phyloP scores from a whole-genome alignment of 2,113 vertebrate species.

The Paramormyrops kingsleyae region DNA sequence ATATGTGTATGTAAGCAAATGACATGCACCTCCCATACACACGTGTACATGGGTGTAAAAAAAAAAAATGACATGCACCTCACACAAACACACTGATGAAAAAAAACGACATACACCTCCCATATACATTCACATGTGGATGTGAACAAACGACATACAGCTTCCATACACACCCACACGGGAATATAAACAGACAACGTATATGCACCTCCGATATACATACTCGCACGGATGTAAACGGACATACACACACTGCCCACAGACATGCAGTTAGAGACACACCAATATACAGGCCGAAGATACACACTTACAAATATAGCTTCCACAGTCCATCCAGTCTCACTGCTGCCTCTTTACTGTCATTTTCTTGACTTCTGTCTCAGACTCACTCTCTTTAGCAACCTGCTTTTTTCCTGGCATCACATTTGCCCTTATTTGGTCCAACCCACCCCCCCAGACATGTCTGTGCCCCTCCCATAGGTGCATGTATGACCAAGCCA shows the following conservation, averaged over 20 bases:
- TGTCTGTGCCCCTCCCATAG: not conserved
- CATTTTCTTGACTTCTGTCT: not conserved
- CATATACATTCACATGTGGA: not conserved
- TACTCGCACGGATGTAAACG: not conserved
- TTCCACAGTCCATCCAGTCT: not conserved
- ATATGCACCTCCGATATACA: not conserved
- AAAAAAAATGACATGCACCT: not conserved
- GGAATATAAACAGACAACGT: not conserved
- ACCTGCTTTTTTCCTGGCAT: not conserved
- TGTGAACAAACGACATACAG: not conserved
- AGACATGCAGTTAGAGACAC: not conserved
- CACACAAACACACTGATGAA: not conserved
- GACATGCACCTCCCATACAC: not conserved
- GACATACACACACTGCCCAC: not conserved
- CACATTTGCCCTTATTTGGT: not conserved
- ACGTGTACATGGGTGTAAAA: not conserved
- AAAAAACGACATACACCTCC: not conserved
- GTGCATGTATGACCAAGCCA: not conserved
- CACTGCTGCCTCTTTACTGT: not conserved
- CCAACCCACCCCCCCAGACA: not conserved
- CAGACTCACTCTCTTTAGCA: not conserved
- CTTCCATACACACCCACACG: not conserved
- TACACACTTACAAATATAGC: not conserved
- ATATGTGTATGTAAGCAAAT: not conserved
- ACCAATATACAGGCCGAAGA: not conserved